Percentiles rank a stretch among this genome's conserved stretches.
Evolutionary conservation across 2,888 invertebrate genomes (phyloP).

Genomic region (Euspilapteryx auroguttella): DNA sequence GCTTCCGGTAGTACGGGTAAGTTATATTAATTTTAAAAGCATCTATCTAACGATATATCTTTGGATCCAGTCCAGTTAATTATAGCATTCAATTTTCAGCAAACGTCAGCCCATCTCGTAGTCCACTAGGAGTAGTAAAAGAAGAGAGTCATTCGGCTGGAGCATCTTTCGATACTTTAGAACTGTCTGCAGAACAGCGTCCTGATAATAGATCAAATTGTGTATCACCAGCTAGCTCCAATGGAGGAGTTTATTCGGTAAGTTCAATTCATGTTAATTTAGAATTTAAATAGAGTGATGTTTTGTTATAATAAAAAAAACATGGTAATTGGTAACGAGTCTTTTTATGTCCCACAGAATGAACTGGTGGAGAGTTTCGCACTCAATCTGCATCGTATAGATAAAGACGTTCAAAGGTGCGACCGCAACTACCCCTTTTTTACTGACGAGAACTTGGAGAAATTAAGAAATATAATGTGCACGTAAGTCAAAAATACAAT

Average conservation of each 20-base stretch:
- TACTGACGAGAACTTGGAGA: conserved; percentile 85
- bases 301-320: too few species aligned
- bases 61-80: too few species aligned
- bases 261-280: conserved; percentile 28
- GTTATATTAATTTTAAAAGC: conserved; percentile 1
- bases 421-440: conserved; percentile 95
- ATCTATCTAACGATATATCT: too few species aligned
- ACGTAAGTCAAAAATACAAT: conserved; percentile 68
- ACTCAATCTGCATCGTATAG: conserved; percentile 89
- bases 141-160: conserved; percentile 61
- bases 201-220: conserved; percentile 64
- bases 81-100: too few species aligned
- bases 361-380: conserved; percentile 85
- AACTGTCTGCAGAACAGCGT: conserved; percentile 44
- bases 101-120: conserved; percentile 50
- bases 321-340: too few species aligned
- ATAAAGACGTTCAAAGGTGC: conserved; percentile 95
- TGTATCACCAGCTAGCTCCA: conserved; percentile 87
- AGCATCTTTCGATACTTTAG: conserved; percentile 46
- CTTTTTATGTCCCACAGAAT: too few species aligned
- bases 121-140: conserved; percentile 59
- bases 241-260: conserved; percentile 87
- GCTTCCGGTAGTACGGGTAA: conserved; percentile 45
- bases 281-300: too few species aligned
- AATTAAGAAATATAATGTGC: conserved; percentile 93